Evolutionary conservation across 1,140 invertebrate genomes (phyloP).

Genomic region (Nylanderia fulva): DNA sequence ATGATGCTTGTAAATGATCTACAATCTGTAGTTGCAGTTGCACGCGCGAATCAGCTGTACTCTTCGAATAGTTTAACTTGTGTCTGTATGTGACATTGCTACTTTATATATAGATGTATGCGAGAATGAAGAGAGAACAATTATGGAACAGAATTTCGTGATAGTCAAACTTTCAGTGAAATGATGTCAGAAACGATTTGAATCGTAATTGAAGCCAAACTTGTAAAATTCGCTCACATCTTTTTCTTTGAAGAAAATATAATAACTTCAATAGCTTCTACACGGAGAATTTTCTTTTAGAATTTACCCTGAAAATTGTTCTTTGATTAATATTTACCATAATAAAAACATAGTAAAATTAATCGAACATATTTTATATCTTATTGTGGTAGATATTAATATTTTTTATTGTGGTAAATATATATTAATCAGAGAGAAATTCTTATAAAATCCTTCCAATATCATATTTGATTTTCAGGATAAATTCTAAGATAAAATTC

Average conservation of each 20-base stretch:
- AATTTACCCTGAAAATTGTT: too few relatives aligned
- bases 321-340: too few relatives aligned
- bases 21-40: constrained; percentile 43
- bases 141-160: neutral
- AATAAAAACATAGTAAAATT: too few relatives aligned
- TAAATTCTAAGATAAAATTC: too few relatives aligned
- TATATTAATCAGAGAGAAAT: too few relatives aligned
- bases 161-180: constrained; percentile 5
- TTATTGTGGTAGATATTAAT: too few relatives aligned
- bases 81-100: neutral
- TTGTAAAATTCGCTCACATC: neutral
- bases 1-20: neutral
- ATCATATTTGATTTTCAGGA: too few relatives aligned
- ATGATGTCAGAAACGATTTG: neutral
- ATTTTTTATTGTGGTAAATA: too few relatives aligned
- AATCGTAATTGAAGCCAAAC: neutral
- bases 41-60: constrained; percentile 29
- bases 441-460: too few relatives aligned
- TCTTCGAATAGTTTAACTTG: constrained; percentile 52
- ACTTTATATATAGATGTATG: constrained; percentile 8
- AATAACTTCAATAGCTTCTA: too few relatives aligned
- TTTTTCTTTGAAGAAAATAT: neutral
- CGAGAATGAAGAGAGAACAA: neutral
- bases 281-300: too few relatives aligned
- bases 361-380: too few relatives aligned